These are phyloP conservation scores for Campylorhamphus procurvoides DNA, from an alignment of 2,113 vertebrate genomes.

Conservation along the genomic window DNA sequence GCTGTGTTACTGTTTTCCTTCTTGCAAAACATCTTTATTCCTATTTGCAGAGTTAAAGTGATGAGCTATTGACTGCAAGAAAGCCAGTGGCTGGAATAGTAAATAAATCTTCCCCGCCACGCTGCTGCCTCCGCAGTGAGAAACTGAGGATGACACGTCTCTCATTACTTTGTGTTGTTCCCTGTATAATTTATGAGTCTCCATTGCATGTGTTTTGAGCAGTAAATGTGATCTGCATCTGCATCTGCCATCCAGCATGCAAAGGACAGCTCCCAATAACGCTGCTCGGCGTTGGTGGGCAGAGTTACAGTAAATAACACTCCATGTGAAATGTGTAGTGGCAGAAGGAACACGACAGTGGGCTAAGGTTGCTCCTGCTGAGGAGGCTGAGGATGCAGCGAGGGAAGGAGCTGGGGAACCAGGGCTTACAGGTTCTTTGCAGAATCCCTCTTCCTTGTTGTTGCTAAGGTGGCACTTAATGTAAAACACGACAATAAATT, in stretches of 20 bases:
- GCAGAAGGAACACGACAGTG: not conserved
- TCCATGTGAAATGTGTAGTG: not conserved
- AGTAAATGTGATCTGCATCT: constrained; percentile 3
- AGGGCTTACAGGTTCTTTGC: not conserved
- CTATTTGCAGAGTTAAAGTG: not conserved
- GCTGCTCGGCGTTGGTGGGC: not conserved
- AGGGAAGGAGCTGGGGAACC: not conserved
- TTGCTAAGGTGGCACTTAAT: not conserved
- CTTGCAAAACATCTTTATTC: not conserved
- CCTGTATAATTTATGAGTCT: constrained; percentile 28
- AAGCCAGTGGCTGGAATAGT: not conserved
- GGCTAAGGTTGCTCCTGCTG: not conserved
- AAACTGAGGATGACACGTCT: not conserved
- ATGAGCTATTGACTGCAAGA: not conserved
- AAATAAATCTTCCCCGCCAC: constrained; percentile 28
- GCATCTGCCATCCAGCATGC: not conserved
- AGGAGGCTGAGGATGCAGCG: not conserved
- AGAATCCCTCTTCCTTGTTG: not conserved
- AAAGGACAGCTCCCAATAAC: not conserved
- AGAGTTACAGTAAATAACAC: constrained; percentile 8
- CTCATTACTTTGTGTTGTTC: constrained; percentile 1
- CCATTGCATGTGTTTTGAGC: not conserved
- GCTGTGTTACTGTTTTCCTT: not conserved
- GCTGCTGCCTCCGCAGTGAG: not conserved
- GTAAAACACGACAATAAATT: not conserved